These are phyloP conservation scores for Pipistrellus pipistrellus DNA, from an alignment of 2,797 vertebrate species.

Conservation along the genomic window DNA sequence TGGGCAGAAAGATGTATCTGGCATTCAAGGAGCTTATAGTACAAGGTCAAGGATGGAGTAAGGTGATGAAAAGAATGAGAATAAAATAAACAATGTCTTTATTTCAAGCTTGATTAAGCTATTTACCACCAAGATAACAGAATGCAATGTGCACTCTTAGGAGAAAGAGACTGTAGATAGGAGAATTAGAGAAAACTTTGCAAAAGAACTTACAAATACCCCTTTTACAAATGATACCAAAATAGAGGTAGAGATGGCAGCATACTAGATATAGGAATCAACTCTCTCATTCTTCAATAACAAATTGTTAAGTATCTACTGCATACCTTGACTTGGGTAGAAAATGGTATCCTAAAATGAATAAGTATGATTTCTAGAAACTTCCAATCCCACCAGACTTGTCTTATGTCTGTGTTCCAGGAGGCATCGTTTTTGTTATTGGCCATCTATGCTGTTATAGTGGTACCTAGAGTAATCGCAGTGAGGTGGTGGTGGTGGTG, in stretches of 20 bases:
- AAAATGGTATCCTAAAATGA: neutral
- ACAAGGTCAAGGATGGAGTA: neutral
- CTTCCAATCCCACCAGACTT: neutral
- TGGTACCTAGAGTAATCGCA: neutral
- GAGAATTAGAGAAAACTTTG: neutral
- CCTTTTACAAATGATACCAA: neutral
- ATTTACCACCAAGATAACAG: neutral
- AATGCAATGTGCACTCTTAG: neutral
- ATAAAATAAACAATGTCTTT: neutral
- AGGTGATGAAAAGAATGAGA: neutral
- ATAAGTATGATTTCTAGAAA: conserved; percentile 17
- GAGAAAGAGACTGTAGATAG: neutral
- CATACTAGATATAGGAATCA: neutral
- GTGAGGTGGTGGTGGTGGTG: too few species aligned
- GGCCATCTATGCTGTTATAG: neutral
- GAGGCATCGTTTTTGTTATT: neutral
- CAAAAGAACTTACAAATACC: neutral
- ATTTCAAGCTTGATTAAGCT: conserved; percentile 38
- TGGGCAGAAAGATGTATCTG: neutral
- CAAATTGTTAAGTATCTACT: neutral
- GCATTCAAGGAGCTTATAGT: neutral
- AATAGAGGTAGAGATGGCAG: neutral
- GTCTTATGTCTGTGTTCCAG: neutral
- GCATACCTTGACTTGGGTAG: neutral
- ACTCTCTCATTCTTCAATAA: neutral